Base-by-base conservation (phyloP, 2,888 invertebrate species). In the Agelastica alni region DNA sequence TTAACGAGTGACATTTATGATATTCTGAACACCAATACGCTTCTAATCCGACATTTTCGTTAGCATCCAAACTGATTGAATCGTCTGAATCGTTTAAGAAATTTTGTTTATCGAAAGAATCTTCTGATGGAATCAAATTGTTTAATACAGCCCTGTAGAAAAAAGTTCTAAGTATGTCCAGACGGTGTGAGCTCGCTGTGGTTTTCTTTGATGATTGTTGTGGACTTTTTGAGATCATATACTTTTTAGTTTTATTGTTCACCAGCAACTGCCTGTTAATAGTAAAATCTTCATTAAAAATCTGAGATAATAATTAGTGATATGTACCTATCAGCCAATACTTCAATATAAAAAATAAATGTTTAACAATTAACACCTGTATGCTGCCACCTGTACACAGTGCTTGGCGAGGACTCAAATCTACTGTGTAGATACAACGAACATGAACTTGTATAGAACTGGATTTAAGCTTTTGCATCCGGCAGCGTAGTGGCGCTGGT, bases 11-110 rank as follows among this genome's bases (percentile, higher is more conserved):
- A 67, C 92, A 91, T 75, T 93, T 93, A 74, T 92, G 89, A 72
- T 90, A 91, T 70, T 93, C 92, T 0, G 91, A 89, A 72, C 88
- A 87, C 87, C 91, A 89, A 71, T 91, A 92, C 1, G 88, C 86
- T 77, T 91, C 90, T 58, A 76, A 77, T 4, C 77, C 77, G 9
- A 70, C 63, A 37, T 77, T 74, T 7, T 68, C 63, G 41, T 62
- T 53, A 10, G 46, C 26, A 12, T 66, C 59, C 5, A 48, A 20
- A 44, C 63, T 59, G 30, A 59, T 56, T 18, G 31, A 41, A 7
- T 51, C 41, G 30, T 54, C 53, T 39, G 46, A 48, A 6, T 26
- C 20, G 12, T 41, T 41, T 16, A 43, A 13, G 12, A 26, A 49
- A 17, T 60, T 56, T 1, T 49, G 52, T 42, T 68, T 66, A 5